Evolutionary conservation across 1,140 invertebrate genomes (phyloP), one percentile per base, ranked within the genome.

Genomic region (Octopus bimaculoides): DNA sequence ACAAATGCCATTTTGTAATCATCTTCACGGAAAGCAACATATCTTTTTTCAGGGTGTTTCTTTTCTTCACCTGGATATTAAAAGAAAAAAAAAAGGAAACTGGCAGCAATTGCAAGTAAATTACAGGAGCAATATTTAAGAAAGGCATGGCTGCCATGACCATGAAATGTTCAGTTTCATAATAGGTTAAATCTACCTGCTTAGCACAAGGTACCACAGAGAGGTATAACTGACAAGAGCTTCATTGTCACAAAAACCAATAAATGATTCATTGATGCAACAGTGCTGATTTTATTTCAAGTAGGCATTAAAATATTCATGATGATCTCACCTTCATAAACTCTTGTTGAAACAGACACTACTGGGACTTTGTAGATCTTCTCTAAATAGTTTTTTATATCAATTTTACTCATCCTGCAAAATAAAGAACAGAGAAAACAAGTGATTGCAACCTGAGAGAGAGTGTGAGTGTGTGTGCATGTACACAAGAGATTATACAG

Each of bases 331-430:
- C 86, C 85, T 85, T 78, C 66, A 12, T 78, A 73, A 4, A 84
- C 41, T 55, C 84, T 75, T 41, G 88, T 89, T 80, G 92, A 90
- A 0, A 98, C 93, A 86, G 94, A 88, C 5, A 94, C 89, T 6
- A 95, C 93, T 5, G 92, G 92, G 1, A 98, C 90, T 82, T 96
- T 94, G 85, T 98, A 99, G 83, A 99, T 98, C 90, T 98, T 98
- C 88, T 97, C 94, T 78, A 99, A 90, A 90, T 99, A 98, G 91
- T 97, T 97, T 89, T 93, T 94, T 0, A 98, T 92, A 90, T 99
- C 97, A 82, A 91, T 86, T 89, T 92, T 94, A 14, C 95, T 97
- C 93, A 97, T 97, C 91, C 90, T 91, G 84, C 75, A 89, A 85
- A 73, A 77, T 75, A 81, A 83, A 82, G 66, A 76, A 52, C 61